Evolutionary conservation across 2,888 invertebrate genomes (phyloP).

Genomic region (Standfussiana lucernea): DNA sequence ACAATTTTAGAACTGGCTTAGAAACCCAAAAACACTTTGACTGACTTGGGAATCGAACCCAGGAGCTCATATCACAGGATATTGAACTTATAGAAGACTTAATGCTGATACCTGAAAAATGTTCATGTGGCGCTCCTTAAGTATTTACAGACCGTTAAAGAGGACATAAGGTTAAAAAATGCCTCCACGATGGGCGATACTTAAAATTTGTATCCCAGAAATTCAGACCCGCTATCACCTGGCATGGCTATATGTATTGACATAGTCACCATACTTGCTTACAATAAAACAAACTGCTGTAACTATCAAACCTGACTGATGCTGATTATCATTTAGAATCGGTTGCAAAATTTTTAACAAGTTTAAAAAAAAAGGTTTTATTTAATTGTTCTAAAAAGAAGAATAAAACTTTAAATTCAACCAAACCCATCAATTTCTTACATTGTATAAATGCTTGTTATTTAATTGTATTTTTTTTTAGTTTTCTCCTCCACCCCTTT

Average conservation of each 20-base stretch:
- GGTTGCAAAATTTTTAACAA: too few relatives aligned
- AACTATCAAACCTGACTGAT: background rate
- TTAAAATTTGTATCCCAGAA: too few relatives aligned
- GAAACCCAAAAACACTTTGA: background rate
- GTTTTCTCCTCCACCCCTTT: too few relatives aligned
- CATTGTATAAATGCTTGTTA: too few relatives aligned
- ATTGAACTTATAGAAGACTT: background rate
- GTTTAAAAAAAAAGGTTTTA: background rate
- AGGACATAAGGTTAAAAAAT: background rate
- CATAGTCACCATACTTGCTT: background rate
- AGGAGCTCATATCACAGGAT: background rate
- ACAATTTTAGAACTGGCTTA: background rate
- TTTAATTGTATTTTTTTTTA: too few relatives aligned
- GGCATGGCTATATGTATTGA: background rate
- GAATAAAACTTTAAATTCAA: background rate
- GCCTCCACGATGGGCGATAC: background rate
- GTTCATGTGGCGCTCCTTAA: background rate
- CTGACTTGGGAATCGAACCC: background rate
- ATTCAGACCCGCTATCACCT: background rate
- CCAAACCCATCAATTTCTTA: background rate
- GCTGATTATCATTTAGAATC: too few relatives aligned
- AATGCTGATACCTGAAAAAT: conserved; percentile 1
- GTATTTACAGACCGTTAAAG: conserved; percentile 21
- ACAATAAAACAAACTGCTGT: background rate
- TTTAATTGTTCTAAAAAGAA: background rate